Percentiles rank a stretch among this genome's conserved stretches.
Conservation (phyloP, 1,140 invertebrate species). For the Neomicropteryx cornuta region DNA sequence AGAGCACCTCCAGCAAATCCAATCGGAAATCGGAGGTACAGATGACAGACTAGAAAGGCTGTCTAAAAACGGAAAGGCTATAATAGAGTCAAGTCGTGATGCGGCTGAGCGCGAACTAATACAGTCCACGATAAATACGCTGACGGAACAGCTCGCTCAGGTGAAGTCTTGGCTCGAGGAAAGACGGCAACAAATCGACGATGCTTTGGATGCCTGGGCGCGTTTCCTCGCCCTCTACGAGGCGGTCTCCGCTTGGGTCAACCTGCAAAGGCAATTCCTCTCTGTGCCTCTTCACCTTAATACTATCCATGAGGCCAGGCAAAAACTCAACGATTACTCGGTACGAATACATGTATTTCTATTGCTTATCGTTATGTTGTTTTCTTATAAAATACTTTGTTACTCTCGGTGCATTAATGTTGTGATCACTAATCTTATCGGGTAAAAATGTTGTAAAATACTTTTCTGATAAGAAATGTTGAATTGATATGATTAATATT, state of each 20-base stretch:
- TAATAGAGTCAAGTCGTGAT: slow-evolving; percentile 68
- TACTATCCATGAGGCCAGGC: slow-evolving; percentile 67
- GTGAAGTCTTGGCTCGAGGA: slow-evolving; percentile 69
- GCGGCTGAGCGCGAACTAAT: slow-evolving; percentile 66
- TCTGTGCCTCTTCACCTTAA: slow-evolving; percentile 62
- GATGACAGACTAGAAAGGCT: slow-evolving; percentile 68
- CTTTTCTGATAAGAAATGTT: no score
- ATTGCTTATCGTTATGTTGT: neutral
- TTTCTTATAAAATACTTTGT: slow-evolving; percentile 10
- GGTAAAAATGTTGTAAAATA: no score
- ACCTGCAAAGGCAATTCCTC: slow-evolving; percentile 70
- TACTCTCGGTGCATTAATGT: no score
- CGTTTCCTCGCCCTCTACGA: slow-evolving; percentile 75
- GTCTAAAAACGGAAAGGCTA: slow-evolving; percentile 62
- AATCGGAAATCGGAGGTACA: slow-evolving; percentile 59
- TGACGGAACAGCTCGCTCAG: slow-evolving; percentile 68
- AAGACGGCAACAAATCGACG: slow-evolving; percentile 71
- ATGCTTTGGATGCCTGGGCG: slow-evolving; percentile 79
- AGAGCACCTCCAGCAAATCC: slow-evolving; percentile 63
- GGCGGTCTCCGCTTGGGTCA: slow-evolving; percentile 70
- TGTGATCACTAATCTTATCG: no score
- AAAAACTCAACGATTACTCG: slow-evolving; percentile 79
- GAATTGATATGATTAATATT: no score
- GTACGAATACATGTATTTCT: slow-evolving; percentile 34
- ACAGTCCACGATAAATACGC: slow-evolving; percentile 58